Evolutionary conservation across 2,888 invertebrate genomes (phyloP).

Genomic region (Phrixothrix hirtus): DNA sequence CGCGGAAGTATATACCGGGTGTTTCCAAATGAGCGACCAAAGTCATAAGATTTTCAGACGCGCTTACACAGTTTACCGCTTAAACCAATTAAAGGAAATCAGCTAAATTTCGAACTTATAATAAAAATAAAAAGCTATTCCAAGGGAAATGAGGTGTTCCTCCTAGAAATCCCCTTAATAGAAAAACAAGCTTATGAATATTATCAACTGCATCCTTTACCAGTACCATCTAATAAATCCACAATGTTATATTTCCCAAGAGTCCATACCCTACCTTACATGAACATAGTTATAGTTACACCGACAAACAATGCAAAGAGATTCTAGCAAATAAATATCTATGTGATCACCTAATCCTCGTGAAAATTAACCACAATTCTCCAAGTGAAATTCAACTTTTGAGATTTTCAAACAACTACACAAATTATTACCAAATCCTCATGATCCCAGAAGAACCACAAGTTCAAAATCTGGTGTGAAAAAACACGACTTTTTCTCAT

Average conservation of each 20-base stretch:
- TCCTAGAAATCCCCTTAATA: slow-evolving; percentile 25
- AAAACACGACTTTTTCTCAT: background rate
- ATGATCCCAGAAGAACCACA: background rate
- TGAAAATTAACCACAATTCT: background rate
- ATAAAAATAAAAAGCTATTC: slow-evolving; percentile 24
- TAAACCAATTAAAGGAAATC: slow-evolving; percentile 11
- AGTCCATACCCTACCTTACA: background rate
- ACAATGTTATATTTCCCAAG: background rate
- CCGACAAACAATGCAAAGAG: background rate
- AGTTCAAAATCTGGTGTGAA: background rate
- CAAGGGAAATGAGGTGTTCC: slow-evolving; percentile 16
- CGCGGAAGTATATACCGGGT: too few species aligned
- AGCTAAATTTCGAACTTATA: slow-evolving; percentile 25
- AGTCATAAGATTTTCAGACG: too few species aligned
- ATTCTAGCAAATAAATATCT: background rate
- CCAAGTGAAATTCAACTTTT: background rate
- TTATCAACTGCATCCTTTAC: background rate
- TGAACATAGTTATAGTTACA: background rate
- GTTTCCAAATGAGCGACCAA: too few species aligned
- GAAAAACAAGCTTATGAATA: slow-evolving; percentile 21
- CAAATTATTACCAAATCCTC: background rate
- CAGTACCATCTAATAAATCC: background rate
- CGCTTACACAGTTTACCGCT: background rate
- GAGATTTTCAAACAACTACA: background rate
- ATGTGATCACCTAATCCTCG: background rate